Percentiles rank a stretch among this genome's conserved stretches.
These are phyloP conservation scores for Helicorthomorpha holstii DNA, from an alignment of 1,140 invertebrate genomes.

Conservation along the genomic window DNA sequence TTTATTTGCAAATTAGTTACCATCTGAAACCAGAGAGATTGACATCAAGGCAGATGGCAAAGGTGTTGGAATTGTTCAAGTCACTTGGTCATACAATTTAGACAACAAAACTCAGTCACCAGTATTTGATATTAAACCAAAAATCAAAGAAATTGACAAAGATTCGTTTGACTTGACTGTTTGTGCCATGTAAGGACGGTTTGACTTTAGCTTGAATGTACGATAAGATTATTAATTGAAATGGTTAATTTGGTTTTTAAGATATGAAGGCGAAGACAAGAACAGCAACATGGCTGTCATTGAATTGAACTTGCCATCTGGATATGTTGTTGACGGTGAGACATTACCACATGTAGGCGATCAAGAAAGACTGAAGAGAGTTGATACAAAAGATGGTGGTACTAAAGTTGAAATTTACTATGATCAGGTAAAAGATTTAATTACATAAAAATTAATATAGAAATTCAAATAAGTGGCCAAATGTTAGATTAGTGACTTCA, in stretches of 20 bases:
- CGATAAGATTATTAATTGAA: neutral
- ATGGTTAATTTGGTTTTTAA: neutral
- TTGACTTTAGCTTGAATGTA: neutral
- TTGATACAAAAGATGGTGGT: conserved; percentile 55
- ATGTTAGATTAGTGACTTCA: too few species aligned
- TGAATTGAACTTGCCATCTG: conserved; percentile 67
- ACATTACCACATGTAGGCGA: conserved; percentile 49
- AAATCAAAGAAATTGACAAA: conserved; percentile 74
- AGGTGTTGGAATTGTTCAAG: conserved; percentile 65
- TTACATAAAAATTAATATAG: too few species aligned
- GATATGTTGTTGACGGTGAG: conserved; percentile 62
- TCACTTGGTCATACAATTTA: conserved; percentile 65
- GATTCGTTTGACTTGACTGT: conserved; percentile 59
- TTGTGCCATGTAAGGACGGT: conserved; percentile 35
- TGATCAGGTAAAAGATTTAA: conserved; percentile 41
- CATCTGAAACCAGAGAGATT: conserved; percentile 33
- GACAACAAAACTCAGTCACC: conserved; percentile 80
- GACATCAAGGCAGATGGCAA: conserved; percentile 53
- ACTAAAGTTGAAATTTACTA: conserved; percentile 68
- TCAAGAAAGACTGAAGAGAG: conserved; percentile 49
- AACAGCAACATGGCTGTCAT: conserved; percentile 78
- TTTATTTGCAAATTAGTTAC: conserved; percentile 26
- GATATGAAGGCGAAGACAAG: conserved; percentile 2
- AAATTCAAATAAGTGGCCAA: too few species aligned
- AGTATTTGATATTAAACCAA: conserved; percentile 46